Base-by-base conservation (phyloP, 2,113 vertebrate species). In the Cephalopholis sonnerati region DNA sequence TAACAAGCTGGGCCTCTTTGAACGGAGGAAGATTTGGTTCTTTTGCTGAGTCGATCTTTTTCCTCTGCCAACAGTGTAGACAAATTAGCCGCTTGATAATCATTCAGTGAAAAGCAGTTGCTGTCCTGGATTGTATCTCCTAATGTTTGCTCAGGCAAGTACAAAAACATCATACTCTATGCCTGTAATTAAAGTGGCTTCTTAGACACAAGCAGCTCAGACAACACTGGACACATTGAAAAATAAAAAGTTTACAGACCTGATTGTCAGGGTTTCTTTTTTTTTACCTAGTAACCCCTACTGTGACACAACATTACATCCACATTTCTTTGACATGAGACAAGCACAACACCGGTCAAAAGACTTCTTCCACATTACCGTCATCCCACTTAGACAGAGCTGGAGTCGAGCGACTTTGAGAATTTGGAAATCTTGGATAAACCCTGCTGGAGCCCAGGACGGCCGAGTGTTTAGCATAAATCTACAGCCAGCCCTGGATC, bases 241-340 rank as follows among this genome's bases (percentile, higher is more conserved):
- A 57, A 82, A 74, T n/a, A 51, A 74, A 77, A 76, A 39, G 7
- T 69, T 68, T 59, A 84, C 64, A 85, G 58, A 90, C 87, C 85
- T 87, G 89, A 88, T 91, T 92, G 88, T 89, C 89, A 80, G 84
- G 85, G 74, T 79, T 84, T 53, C 51, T 73, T 32, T 27, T 61
- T 61, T 62, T 69, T 36, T 11, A 46, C 12, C 1, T 59, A 68
- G 48, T 46, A 82, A 78, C 82, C 78, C 71, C 81, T 50, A 81
- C 25, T 70, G 74, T 57, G 66, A 85, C 90, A 87, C 82, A 9
- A 41, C 68, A 20, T 81, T 73, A 91, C 79, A 88, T 57, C 84
- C 77, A 87, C 82, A 71, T 74, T 83, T 85, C 48, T 83, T 84
- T 50, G 51, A 92, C 68, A 51, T 24, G 41, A 91, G 72, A 91